Conservation (phyloP, 2,113 vertebrate species). For the Ciconia boyciana region DNA sequence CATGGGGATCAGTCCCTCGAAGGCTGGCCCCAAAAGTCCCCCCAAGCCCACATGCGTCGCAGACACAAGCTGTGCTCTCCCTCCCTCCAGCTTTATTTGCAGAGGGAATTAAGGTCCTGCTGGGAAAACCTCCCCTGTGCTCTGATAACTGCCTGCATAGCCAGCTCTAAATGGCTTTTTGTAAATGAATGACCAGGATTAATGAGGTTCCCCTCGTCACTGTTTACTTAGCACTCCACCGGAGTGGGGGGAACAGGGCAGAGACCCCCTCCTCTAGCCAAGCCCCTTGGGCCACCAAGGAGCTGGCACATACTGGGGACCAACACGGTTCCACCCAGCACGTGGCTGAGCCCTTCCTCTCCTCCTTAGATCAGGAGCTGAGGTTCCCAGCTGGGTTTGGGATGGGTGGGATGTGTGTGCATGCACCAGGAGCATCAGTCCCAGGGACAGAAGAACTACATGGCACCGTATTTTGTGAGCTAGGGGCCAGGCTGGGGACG, state of each 20-base stretch:
- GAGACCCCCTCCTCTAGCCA: not conserved
- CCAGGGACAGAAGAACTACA: not conserved
- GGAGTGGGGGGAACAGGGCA: not conserved
- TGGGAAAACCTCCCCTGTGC: constrained; percentile 34
- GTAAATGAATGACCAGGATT: constrained; percentile 43
- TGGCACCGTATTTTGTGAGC: not conserved
- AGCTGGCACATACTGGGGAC: not conserved
- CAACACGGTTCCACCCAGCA: not conserved
- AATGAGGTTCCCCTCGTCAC: not conserved
- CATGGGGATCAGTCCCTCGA: not conserved
- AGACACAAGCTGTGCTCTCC: not conserved
- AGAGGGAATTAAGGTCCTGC: constrained; percentile 30
- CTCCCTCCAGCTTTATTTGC: not conserved
- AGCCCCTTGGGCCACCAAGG: not conserved
- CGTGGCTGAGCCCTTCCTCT: not conserved
- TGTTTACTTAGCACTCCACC: not conserved
- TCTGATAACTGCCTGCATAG: constrained; percentile 13
- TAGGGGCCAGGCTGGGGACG: not conserved
- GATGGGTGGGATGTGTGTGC: not conserved
- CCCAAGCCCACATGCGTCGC: not conserved
- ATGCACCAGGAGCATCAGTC: accelerated
- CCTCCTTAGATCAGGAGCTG: not conserved
- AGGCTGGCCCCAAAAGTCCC: not conserved
- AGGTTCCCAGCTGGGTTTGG: not conserved
- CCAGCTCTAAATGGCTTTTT: constrained; percentile 13